These are phyloP conservation scores for Pantherophis guttatus DNA, from an alignment of 2,113 vertebrate genomes.

Conservation along the genomic window DNA sequence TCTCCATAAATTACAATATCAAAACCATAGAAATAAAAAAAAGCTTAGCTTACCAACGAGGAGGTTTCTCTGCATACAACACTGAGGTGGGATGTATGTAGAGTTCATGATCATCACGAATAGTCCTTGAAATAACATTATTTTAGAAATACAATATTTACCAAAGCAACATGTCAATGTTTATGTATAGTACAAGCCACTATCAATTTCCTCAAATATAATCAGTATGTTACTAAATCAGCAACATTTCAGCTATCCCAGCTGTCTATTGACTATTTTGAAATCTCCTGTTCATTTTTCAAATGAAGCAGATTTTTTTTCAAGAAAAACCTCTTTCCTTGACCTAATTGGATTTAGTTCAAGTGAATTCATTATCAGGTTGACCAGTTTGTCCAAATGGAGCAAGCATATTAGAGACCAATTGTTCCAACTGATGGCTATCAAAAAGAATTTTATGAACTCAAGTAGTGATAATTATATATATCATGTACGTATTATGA, in stretches of 20 bases:
- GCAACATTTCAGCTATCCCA: neutral
- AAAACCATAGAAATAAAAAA: neutral
- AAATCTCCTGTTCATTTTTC: neutral
- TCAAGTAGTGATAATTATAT: neutral
- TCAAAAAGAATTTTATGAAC: neutral
- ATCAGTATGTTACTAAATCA: neutral
- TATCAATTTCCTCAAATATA: neutral
- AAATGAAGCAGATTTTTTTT: neutral
- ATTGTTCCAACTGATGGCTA: neutral
- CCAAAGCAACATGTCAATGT: neutral
- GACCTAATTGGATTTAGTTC: neutral
- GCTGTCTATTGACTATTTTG: neutral
- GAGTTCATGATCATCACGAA: slow-evolving; percentile 93
- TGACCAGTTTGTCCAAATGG: neutral
- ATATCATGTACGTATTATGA: neutral
- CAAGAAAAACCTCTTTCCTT: neutral
- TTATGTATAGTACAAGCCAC: neutral
- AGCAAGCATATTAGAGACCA: neutral
- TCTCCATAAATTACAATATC: neutral
- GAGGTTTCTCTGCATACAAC: slow-evolving; percentile 91
- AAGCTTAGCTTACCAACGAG: slow-evolving; percentile 81
- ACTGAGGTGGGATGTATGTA: slow-evolving; percentile 95
- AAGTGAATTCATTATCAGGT: neutral
- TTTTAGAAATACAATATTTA: slow-evolving; percentile 22
- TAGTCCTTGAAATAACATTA: slow-evolving; percentile 75